Base-by-base conservation (phyloP, 2,113 vertebrate species). In the Pseudorectes ferrugineus region DNA sequence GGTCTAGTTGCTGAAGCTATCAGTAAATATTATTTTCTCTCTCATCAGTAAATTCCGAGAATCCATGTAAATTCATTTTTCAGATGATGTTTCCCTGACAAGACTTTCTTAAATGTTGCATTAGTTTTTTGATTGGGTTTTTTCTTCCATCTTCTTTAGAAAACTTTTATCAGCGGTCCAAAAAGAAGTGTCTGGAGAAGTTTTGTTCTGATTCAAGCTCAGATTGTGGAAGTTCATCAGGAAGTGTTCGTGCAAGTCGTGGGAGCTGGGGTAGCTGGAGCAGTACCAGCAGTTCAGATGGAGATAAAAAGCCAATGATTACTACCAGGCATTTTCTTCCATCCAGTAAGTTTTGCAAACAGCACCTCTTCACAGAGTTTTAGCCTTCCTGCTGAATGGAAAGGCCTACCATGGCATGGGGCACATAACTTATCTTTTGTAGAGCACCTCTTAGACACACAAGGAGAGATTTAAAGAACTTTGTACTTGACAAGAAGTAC, bases 221-320 rank as follows among this genome's bases (percentile, higher is more conserved):
- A 0, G 99, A 99, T 95, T 99, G 99, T 1, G 98, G 99, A 95
- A 99, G 99, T 96, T 99, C 99, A 1, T 99, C 98, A 0, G 99
- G 99, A 66, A 99, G 99, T 0, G 99, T 99, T 89, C 98, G 99
- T 38, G 99, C 99, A 95, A 99, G 99, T 98, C 98, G 99, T 35
- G 99, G 99, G 35, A 99, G 99, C 97, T 99, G 99, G 99, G 99
- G 99, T 61, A 99, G 99, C 97, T 99, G 99, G 99, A 99, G 99
- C 97, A 99, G 99, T 76, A 97, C 98, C 59, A 99, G 99, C 96
- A 99, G 99, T 95, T 98, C 99, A 0, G 99, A 99, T 2, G 99
- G 99, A 48, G 99, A 99, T 89, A 98, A 98, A 95, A 99, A 99
- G 86, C 96, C 98, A 5, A 29, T 65, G 40, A 96, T 90, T 74